Evolutionary conservation across 37 sponge, comb jelly and placozoan genomes (phyloP).

Genomic region (Corticium candelabrum): DNA sequence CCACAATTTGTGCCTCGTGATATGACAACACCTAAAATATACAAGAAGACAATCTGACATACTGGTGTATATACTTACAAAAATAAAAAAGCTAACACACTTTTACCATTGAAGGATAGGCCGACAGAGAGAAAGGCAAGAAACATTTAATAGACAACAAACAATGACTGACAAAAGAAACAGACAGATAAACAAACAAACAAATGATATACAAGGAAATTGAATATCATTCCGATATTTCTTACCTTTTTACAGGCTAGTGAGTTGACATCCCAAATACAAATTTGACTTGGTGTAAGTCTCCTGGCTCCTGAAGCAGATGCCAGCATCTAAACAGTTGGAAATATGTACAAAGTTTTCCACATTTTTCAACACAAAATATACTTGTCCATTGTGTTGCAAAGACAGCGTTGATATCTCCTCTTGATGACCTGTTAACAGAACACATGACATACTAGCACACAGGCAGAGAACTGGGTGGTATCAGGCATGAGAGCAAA

Average conservation of each 20-base stretch:
- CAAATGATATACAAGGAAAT: conserved; percentile 5
- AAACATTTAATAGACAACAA: too few species aligned
- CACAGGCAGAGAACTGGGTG: background rate
- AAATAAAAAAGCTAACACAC: too few species aligned
- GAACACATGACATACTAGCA: background rate
- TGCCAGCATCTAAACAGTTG: conserved; percentile 13
- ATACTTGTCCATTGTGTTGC: conserved; percentile 22
- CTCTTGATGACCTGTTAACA: conserved; percentile 42
- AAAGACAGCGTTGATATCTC: conserved; percentile 58
- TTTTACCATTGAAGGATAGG: too few species aligned
- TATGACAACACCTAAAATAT: conserved; percentile 22
- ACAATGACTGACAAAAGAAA: too few species aligned
- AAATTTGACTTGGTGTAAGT: conserved; percentile 38
- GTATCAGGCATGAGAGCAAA: background rate
- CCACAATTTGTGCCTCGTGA: conserved; percentile 22
- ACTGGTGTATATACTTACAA: background rate
- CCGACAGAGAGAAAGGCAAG: too few species aligned
- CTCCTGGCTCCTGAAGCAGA: conserved; percentile 41
- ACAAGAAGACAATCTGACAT: background rate
- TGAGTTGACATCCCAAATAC: conserved; percentile 40
- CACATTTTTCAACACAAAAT: background rate
- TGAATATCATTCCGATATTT: background rate
- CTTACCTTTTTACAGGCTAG: conserved; percentile 47
- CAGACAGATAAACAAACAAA: background rate
- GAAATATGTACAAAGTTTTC: background rate